Evolutionary conservation across 2,797 vertebrate genomes (phyloP).

Genomic region (Cygnus olor): DNA sequence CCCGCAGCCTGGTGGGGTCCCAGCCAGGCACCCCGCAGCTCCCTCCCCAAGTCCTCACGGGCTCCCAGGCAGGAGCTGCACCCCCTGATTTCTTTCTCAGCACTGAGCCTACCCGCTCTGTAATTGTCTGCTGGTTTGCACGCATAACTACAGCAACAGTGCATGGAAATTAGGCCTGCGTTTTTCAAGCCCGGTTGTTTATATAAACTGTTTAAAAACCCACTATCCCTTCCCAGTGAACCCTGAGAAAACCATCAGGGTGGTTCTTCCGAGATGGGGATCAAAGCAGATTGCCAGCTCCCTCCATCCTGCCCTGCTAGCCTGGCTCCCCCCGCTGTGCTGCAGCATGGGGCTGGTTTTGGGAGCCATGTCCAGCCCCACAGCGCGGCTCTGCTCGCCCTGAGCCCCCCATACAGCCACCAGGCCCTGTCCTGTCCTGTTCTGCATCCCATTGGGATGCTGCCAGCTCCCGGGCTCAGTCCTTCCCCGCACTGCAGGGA

Average conservation of each 20-base stretch:
- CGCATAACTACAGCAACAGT: neutral
- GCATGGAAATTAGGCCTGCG: neutral
- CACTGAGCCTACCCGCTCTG: neutral
- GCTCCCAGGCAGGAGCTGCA: rapidly evolving
- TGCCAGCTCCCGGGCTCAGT: neutral
- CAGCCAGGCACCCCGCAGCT: no score
- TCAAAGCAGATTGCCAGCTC: neutral
- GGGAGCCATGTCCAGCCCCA: neutral
- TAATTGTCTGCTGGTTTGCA: neutral
- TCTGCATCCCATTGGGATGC: neutral
- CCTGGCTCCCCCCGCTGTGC: neutral
- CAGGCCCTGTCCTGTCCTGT: neutral
- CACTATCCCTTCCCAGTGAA: neutral
- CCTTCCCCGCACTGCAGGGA: neutral
- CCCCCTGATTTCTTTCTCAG: neutral
- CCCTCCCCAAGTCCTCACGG: rapidly evolving
- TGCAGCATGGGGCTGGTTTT: rapidly evolving
- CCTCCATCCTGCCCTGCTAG: rapidly evolving
- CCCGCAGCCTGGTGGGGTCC: no score
- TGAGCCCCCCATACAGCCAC: rapidly evolving
- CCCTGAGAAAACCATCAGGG: neutral
- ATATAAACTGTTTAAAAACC: neutral
- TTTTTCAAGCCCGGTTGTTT: neutral
- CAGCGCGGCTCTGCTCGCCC: neutral
- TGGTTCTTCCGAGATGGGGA: neutral